phyloP scores from a whole-genome alignment of 1,140 invertebrate species.

The Fopius arisanus region DNA sequence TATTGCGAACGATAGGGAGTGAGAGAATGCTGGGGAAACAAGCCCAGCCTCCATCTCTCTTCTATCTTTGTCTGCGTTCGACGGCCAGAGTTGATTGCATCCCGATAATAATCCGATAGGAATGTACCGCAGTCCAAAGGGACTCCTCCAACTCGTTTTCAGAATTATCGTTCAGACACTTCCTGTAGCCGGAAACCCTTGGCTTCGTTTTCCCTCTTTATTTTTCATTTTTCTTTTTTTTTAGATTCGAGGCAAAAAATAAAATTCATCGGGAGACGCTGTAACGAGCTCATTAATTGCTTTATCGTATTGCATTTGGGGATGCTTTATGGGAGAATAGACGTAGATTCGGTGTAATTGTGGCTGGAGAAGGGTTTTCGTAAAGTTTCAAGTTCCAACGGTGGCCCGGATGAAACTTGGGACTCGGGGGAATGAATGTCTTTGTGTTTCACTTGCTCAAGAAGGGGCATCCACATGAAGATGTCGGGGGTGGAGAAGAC shows the following conservation, averaged over 20 bases:
- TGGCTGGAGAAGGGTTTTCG: conserved; percentile 2
- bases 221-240: too few species aligned
- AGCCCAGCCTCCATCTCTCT: conserved; percentile 12
- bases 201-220: background rate
- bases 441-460: conserved; percentile 4
- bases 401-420: conserved; percentile 18
- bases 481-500: conserved; percentile 8
- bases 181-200: conserved; percentile 12
- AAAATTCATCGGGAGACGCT: background rate
- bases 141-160: conserved; percentile 21
- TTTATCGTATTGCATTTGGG: background rate
- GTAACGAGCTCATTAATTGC: conserved; percentile 24
- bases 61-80: conserved; percentile 10
- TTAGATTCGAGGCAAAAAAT: background rate
- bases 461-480: background rate
- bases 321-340: background rate
- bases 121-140: conserved; percentile 34
- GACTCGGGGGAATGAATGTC: conserved; percentile 4
- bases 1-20: conserved; percentile 41
- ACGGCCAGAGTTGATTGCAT: conserved; percentile 44
- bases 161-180: conserved; percentile 15
- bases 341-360: background rate
- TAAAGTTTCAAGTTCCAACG: background rate
- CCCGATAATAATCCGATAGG: conserved; percentile 46
- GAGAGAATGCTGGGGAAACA: background rate